Conservation (phyloP, 2,113 vertebrate genomes). For the Varanus komodoensis region DNA sequence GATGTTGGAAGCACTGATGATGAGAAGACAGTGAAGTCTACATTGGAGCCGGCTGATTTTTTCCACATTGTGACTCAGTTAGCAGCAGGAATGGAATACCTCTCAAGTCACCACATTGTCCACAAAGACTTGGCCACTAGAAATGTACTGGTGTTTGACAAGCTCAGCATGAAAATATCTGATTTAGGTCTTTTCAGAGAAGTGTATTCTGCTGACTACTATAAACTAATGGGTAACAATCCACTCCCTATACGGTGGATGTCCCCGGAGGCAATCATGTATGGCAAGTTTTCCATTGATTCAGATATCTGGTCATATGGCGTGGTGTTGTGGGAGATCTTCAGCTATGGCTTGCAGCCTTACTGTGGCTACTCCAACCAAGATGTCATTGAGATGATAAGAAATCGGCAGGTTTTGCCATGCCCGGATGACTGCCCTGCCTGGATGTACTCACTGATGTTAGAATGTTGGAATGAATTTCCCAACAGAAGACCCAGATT, state of each 20-base stretch:
- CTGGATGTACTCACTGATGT: constrained; percentile 94
- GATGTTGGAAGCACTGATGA: constrained; percentile 95
- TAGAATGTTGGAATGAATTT: constrained; percentile 96
- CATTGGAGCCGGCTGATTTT: constrained; percentile 93
- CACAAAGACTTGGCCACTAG: constrained; percentile 96
- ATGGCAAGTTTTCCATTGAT: constrained; percentile 93
- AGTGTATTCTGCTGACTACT: constrained; percentile 97
- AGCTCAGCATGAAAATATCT: constrained; percentile 91
- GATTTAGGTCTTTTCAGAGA: constrained; percentile 95
- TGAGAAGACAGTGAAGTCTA: constrained; percentile 91
- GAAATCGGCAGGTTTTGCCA: constrained; percentile 87
- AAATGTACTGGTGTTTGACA: constrained; percentile 94
- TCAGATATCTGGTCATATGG: constrained; percentile 98
- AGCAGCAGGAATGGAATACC: constrained; percentile 96
- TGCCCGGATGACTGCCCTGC: constrained; percentile 95
- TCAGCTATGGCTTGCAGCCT: constrained; percentile 96
- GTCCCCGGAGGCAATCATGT: constrained; percentile 94
- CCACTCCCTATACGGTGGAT: constrained; percentile 96
- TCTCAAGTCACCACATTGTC: constrained; percentile 91
- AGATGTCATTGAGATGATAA: constrained; percentile 97
- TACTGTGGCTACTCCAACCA: constrained; percentile 98
- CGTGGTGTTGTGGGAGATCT: constrained; percentile 96
- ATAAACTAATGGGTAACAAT: constrained; percentile 87
- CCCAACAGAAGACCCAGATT: constrained; percentile 92
- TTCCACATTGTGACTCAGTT: constrained; percentile 93